These are phyloP conservation scores for Sisor rabdophorus DNA, from an alignment of 2,113 vertebrate genomes.

Conservation along the genomic window DNA sequence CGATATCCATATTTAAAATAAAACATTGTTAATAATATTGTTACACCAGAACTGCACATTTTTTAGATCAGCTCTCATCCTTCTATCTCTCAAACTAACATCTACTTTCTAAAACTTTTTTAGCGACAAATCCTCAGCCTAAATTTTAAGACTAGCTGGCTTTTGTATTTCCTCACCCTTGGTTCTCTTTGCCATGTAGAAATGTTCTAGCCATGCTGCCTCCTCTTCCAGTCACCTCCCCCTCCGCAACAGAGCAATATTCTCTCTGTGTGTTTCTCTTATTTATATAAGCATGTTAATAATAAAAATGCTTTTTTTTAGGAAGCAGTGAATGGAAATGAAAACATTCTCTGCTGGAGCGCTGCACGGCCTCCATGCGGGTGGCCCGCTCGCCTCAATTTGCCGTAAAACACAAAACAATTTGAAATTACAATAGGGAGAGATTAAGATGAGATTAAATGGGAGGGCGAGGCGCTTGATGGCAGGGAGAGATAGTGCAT, in stretches of 20 bases:
- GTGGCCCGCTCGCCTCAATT: slow-evolving; percentile 62
- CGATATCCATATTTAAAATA: background rate
- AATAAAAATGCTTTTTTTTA: slow-evolving; percentile 62
- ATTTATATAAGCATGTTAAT: slow-evolving; percentile 68
- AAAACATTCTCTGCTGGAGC: slow-evolving; percentile 58
- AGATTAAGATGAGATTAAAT: slow-evolving; percentile 76
- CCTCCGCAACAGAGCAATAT: slow-evolving; percentile 41
- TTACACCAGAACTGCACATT: background rate
- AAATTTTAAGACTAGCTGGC: background rate
- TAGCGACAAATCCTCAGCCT: background rate
- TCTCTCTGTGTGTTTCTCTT: slow-evolving; percentile 49
- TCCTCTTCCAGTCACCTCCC: slow-evolving; percentile 26
- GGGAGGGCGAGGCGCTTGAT: slow-evolving; percentile 55
- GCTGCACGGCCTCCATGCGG: slow-evolving; percentile 45
- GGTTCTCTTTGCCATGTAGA: background rate
- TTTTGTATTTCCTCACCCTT: background rate
- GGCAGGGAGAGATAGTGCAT: slow-evolving; percentile 63
- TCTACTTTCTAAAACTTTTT: background rate
- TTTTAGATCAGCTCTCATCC: background rate
- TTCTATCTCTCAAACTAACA: background rate
- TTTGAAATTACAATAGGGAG: slow-evolving; percentile 74
- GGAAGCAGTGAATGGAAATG: slow-evolving; percentile 57
- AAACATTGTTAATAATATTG: background rate
- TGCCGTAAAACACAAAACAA: slow-evolving; percentile 74
- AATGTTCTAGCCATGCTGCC: background rate